Evolutionary conservation across 2,797 vertebrate species (phyloP).

Genomic region (Holocentrus rufus): DNA sequence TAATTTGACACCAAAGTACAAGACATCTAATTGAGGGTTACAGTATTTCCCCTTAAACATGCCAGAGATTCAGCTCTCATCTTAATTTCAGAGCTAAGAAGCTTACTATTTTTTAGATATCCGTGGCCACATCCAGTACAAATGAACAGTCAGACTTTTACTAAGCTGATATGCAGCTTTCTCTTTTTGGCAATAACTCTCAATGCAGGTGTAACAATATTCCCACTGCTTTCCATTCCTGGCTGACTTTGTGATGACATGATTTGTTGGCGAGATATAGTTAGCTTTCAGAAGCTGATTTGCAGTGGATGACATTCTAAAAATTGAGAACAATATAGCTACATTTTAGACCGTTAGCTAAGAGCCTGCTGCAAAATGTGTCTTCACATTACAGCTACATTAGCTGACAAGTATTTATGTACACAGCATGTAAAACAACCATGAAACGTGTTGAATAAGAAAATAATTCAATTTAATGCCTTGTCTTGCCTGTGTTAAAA

Average conservation of each 20-base stretch:
- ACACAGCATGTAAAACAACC: no score
- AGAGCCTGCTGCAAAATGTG: not conserved
- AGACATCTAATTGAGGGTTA: conserved; percentile 61
- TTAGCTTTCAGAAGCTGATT: no score
- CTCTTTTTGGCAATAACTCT: conserved; percentile 49
- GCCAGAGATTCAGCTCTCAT: conserved; percentile 45
- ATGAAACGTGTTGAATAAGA: no score
- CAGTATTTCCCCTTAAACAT: conserved; percentile 67
- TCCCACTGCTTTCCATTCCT: conserved; percentile 36
- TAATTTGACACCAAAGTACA: conserved; percentile 53
- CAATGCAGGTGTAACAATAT: conserved; percentile 51
- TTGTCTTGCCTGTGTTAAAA: no score
- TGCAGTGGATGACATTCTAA: not conserved
- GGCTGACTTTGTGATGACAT: conserved; percentile 17
- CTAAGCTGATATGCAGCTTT: conserved; percentile 50
- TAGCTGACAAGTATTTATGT: no score
- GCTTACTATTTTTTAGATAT: conserved; percentile 62
- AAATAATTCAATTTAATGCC: no score
- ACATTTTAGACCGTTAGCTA: conserved; percentile 4
- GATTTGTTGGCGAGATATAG: conserved; percentile 4
- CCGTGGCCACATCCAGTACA: conserved; percentile 40
- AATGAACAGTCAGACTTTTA: conserved; percentile 42
- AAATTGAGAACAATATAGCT: not conserved
- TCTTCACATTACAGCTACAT: no score
- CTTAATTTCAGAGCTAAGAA: conserved; percentile 51